A percentile compares a stretch with the other conserved stretches of the same genome.
phyloP scores from a whole-genome alignment of 1,140 invertebrate genomes.

The Spodoptera frugiperda region DNA sequence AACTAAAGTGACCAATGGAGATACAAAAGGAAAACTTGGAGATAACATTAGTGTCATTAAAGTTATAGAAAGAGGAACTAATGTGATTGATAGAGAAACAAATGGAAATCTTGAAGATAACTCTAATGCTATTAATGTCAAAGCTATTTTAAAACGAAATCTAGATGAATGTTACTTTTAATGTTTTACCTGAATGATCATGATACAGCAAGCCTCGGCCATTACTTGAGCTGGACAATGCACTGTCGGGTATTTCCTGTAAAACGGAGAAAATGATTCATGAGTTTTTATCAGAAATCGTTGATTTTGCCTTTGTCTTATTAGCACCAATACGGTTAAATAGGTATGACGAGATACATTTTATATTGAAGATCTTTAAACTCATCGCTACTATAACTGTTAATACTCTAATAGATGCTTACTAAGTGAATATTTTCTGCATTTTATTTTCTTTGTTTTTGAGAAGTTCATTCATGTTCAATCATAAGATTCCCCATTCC shows the following conservation, averaged over 20 bases:
- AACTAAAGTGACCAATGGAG: neutral
- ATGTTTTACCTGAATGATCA: slow-evolving; percentile 68
- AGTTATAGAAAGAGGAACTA: neutral
- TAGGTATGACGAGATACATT: neutral
- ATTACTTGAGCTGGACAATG: slow-evolving; percentile 67
- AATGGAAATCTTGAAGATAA: too few species aligned
- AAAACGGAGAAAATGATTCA: slow-evolving; percentile 44
- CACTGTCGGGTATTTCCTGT: slow-evolving; percentile 70
- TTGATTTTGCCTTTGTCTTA: neutral
- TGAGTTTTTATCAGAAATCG: slow-evolving; percentile 8
- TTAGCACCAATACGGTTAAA: neutral
- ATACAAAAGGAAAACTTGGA: neutral
- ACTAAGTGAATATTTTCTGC: too few species aligned
- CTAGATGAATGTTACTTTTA: neutral
- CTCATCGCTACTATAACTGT: neutral
- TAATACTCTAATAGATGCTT: too few species aligned
- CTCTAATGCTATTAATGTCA: too few species aligned
- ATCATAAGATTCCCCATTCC: too few species aligned
- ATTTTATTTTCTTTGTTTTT: too few species aligned
- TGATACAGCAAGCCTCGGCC: slow-evolving; percentile 68
- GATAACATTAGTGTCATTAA: too few species aligned
- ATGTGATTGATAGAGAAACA: neutral
- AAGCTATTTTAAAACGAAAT: too few species aligned
- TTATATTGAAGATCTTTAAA: neutral
- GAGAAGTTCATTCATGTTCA: too few species aligned